Conservation (phyloP, 2,113 vertebrate species). For the Myotis davidii region DNA sequence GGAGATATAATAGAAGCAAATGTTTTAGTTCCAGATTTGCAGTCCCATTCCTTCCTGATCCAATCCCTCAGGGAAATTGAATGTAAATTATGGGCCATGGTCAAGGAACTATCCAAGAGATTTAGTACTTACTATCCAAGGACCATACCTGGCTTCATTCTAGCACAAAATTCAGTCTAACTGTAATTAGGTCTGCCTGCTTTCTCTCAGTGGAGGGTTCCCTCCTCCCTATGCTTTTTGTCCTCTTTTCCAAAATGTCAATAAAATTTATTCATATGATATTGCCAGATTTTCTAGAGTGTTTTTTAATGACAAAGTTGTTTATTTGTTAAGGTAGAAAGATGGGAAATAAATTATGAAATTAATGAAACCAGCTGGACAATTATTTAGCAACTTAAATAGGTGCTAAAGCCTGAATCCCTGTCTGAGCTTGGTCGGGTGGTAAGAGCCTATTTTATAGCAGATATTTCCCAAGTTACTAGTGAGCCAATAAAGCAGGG, state of each 20-base stretch:
- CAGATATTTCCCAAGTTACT: slow-evolving; percentile 57
- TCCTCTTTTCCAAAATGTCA: slow-evolving; percentile 36
- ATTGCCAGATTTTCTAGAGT: slow-evolving; percentile 58
- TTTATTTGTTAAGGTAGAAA: slow-evolving; percentile 73
- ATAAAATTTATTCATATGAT: slow-evolving; percentile 51
- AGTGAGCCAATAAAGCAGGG: background rate
- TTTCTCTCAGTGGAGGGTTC: background rate
- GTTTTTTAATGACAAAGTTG: slow-evolving; percentile 60
- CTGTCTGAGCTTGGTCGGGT: slow-evolving; percentile 49
- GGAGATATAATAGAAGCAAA: background rate
- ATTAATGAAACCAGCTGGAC: slow-evolving; percentile 77
- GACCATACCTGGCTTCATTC: background rate
- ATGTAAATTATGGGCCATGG: background rate
- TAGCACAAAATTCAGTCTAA: background rate
- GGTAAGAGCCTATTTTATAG: slow-evolving; percentile 59
- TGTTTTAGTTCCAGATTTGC: background rate
- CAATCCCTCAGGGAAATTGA: background rate
- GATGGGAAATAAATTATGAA: slow-evolving; percentile 59
- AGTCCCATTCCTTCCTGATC: background rate
- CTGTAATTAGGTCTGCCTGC: background rate
- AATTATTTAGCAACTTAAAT: slow-evolving; percentile 74
- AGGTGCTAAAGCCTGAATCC: slow-evolving; percentile 75
- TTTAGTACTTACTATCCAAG: background rate
- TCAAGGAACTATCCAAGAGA: background rate
- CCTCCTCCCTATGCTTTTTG: background rate